Evolutionary conservation across 2,113 vertebrate genomes (phyloP), one percentile per base, ranked within the genome.

Genomic region (Daphoenositta chrysoptera): DNA sequence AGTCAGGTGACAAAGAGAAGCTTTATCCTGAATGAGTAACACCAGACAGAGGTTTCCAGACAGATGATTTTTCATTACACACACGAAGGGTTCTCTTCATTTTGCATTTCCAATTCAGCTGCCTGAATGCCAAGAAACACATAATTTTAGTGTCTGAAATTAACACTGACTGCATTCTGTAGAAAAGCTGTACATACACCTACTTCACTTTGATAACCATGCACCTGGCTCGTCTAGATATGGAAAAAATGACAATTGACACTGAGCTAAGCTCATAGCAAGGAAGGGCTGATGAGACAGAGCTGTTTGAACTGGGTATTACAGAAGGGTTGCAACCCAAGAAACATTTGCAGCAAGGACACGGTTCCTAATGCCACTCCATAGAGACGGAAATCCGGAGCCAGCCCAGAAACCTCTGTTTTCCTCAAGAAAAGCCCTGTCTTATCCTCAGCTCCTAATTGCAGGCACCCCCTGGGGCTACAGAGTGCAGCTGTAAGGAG

Each of bases 101-200:
- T 92, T 77, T 73, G n/a, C 33, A 63, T 83, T 90, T 83, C 82
- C 45, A 86, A 24, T 63, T 80, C 54, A 89, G 83, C 28, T 83
- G 50, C 56, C 54, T 58, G 58, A 83, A 79, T 66, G 79, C 68
- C 86, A 93, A 83, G 37, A 76, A 92, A 57, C 45, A 56, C 22
- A 1, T 33, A 2, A 47, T 69, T 72, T 83, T 23, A 72, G 79
- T 4, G 8, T 37, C 53, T 73, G 57, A 65, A 85, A 88, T 65
- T 19, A 66, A 69, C 23, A 65, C 22, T 39, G 21, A 28, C 35
- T 82, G 44, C 17, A 20, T 75, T 76, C 37, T 83, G n/a, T 13
- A 83, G 47, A 64, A 70, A 79, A 92, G 75, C 44, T 88, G 20
- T 27, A 28, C 9, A 14, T 5, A 40, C 1, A 11, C 24, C 65